These are phyloP conservation scores for Isurus oxyrinchus DNA, from an alignment of 2,113 vertebrate genomes.

Conservation along the genomic window DNA sequence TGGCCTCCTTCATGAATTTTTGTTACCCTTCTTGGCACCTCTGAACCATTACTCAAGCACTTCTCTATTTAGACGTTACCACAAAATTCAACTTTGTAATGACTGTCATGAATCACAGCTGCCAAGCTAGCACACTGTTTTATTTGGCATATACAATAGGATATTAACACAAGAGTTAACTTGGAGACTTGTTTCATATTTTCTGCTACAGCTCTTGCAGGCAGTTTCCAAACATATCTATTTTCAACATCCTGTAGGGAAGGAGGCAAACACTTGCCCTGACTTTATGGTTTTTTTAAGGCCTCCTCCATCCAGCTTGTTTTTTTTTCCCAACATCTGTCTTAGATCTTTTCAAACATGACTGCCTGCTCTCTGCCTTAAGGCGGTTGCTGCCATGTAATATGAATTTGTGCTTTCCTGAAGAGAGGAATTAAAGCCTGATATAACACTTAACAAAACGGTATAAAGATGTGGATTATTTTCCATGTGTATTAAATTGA, in stretches of 20 bases:
- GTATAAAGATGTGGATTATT: neutral
- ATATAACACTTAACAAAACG: neutral
- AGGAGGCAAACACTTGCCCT: slow-evolving; percentile 25
- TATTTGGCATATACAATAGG: slow-evolving; percentile 41
- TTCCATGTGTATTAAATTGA: neutral
- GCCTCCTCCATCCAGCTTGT: neutral
- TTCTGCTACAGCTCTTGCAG: slow-evolving; percentile 24
- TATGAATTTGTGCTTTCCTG: neutral
- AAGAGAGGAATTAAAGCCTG: neutral
- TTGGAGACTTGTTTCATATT: slow-evolving; percentile 29
- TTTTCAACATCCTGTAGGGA: slow-evolving; percentile 7
- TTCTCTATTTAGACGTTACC: slow-evolving; percentile 38
- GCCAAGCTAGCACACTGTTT: slow-evolving; percentile 3
- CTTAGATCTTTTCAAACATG: slow-evolving; percentile 10
- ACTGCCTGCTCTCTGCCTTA: neutral
- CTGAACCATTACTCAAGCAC: slow-evolving; percentile 39
- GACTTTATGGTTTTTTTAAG: neutral
- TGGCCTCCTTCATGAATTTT: neutral
- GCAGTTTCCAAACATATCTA: slow-evolving; percentile 4
- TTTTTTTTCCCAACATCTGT: neutral
- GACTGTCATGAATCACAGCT: slow-evolving; percentile 26
- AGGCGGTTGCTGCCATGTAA: neutral
- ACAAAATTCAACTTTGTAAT: slow-evolving; percentile 38
- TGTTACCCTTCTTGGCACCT: neutral
- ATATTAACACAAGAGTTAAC: slow-evolving; percentile 38